These are phyloP conservation scores for Drosophila infuscata DNA, from an alignment of 2,888 invertebrate genomes.

Conservation along the genomic window DNA sequence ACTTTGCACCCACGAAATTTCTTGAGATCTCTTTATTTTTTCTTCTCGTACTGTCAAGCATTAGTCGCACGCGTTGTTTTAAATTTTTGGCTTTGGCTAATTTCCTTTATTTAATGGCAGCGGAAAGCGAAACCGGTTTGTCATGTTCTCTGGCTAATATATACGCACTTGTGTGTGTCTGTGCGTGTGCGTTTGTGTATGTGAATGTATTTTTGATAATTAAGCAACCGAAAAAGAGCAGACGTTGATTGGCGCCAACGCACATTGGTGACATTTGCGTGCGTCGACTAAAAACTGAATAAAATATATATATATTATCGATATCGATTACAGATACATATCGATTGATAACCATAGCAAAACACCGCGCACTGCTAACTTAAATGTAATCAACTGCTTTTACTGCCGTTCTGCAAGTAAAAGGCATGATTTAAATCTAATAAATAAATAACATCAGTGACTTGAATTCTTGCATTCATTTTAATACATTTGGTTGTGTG, in stretches of 20 bases:
- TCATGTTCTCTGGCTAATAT: constrained; percentile 64
- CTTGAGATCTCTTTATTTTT: constrained; percentile 6
- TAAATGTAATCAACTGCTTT: neutral
- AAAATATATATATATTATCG: neutral
- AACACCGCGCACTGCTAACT: neutral
- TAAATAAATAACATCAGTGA: neutral
- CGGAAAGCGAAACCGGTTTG: constrained; percentile 70
- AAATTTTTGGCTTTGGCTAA: constrained; percentile 52
- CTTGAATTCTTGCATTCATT: constrained; percentile 56
- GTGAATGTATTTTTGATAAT: constrained; percentile 48
- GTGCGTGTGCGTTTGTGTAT: constrained; percentile 1
- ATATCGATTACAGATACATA: constrained; percentile 19
- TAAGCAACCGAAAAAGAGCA: constrained; percentile 53
- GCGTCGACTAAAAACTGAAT: neutral
- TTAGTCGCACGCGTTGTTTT: constrained; percentile 20
- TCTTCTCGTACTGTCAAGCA: neutral
- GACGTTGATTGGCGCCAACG: constrained; percentile 25
- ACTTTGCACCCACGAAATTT: constrained; percentile 51
- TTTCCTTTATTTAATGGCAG: constrained; percentile 54
- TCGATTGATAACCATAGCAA: constrained; percentile 1
- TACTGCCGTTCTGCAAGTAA: neutral
- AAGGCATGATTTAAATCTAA: neutral
- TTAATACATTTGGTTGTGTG: constrained; percentile 75
- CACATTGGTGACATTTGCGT: constrained; percentile 10
- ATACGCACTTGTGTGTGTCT: constrained; percentile 1